phyloP scores from a whole-genome alignment of 2,888 invertebrate genomes.

The Ectobius pallidus region DNA sequence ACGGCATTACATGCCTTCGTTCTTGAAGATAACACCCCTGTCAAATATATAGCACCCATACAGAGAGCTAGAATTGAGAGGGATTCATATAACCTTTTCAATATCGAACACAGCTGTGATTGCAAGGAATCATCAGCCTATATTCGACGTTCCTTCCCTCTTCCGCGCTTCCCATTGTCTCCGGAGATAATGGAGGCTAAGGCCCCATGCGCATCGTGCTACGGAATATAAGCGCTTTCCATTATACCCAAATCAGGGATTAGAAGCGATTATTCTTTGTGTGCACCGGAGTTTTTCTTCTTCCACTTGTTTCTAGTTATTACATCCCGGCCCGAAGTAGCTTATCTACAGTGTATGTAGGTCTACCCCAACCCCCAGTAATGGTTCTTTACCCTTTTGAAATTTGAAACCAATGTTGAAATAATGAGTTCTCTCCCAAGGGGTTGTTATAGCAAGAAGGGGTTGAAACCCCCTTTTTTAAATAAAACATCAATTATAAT shows the following conservation, averaged over 20 bases:
- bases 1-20: no score
- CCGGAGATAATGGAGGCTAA: not conserved
- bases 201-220: not conserved
- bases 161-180: not conserved
- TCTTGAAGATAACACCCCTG: constrained; percentile 15
- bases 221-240: constrained; percentile 1
- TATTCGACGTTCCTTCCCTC: not conserved
- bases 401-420: not conserved
- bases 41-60: not conserved
- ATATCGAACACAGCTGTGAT: constrained; percentile 18
- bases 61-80: not conserved
- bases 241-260: constrained; percentile 24
- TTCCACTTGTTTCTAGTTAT: not conserved
- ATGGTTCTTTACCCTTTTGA: not conserved
- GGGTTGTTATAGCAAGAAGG: no score
- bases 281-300: not conserved
- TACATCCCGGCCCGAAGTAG: not conserved
- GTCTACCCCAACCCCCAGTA: not conserved
- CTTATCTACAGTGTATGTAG: not conserved
- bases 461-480: no score
- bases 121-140: constrained; percentile 7
- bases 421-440: no score
- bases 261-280: constrained; percentile 1
- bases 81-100: constrained; percentile 17
- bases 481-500: no score